Percentiles rank a stretch among this genome's conserved stretches.
These are phyloP conservation scores for Trichopoda pennipes DNA, from an alignment of 2,888 invertebrate species.

Conservation along the genomic window DNA sequence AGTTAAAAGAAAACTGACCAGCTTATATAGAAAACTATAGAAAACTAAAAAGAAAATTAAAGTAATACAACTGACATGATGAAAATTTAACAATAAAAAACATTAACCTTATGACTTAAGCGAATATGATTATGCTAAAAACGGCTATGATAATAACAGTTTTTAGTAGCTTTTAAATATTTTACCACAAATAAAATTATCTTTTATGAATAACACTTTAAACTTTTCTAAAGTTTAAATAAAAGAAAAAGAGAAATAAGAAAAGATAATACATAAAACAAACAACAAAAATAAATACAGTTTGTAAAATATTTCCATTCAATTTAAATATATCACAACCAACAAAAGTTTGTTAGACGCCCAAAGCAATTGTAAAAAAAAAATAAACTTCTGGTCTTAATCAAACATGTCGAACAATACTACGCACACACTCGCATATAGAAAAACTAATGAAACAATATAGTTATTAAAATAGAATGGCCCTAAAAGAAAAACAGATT, in stretches of 20 bases:
- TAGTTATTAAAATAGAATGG: conserved; percentile 8
- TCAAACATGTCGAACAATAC: conserved; percentile 25
- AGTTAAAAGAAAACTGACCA: no score
- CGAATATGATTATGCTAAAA: no score
- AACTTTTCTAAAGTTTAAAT: neutral
- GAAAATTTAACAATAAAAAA: no score
- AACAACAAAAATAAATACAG: conserved; percentile 1
- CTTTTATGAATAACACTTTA: conserved; percentile 11
- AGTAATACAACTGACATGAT: no score
- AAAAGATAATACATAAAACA: neutral
- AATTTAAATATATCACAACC: conserved; percentile 34
- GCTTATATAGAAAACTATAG: no score
- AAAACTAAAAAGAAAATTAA: no score
- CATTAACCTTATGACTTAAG: no score
- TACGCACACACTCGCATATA: neutral
- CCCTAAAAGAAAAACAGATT: neutral
- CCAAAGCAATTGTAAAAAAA: conserved; percentile 6
- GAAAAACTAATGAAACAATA: neutral
- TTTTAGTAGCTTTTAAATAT: no score
- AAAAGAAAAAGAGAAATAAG: no score
- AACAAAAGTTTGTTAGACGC: conserved; percentile 17
- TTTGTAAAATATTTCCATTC: conserved; percentile 5
- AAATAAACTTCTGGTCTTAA: conserved; percentile 31
- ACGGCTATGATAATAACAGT: no score
- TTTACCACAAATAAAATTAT: no score